These are phyloP conservation scores for Pachycephus smyrnensis DNA, from an alignment of 2,888 invertebrate genomes.

Conservation along the genomic window DNA sequence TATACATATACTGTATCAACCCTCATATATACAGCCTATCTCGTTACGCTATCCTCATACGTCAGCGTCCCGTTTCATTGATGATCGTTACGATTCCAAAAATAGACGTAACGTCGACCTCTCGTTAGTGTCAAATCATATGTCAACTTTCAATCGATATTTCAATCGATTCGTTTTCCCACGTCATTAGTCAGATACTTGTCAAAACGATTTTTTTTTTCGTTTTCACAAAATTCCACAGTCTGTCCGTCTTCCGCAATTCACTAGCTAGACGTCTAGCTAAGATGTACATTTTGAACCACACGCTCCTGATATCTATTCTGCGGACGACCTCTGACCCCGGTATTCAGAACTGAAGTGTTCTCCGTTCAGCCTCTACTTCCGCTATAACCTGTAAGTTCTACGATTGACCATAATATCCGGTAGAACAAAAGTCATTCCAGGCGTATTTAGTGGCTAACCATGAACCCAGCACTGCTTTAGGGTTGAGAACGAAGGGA, in stretches of 20 bases:
- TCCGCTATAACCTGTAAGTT: neutral
- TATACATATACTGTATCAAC: neutral
- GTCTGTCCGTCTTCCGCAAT: neutral
- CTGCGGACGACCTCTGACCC: too few species aligned
- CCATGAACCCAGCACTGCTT: conserved; percentile 11
- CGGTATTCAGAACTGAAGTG: too few species aligned
- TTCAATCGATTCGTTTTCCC: conserved; percentile 9
- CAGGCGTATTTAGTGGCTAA: conserved; percentile 38
- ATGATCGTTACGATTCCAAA: conserved; percentile 42
- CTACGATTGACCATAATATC: neutral
- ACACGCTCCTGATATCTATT: too few species aligned
- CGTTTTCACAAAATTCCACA: neutral
- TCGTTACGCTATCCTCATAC: conserved; percentile 46
- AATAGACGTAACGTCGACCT: conserved; percentile 34
- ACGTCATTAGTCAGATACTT: neutral
- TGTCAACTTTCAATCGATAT: conserved; percentile 40
- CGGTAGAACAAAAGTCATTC: conserved; percentile 44
- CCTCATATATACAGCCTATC: conserved; percentile 23
- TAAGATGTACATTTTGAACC: too few species aligned
- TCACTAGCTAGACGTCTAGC: neutral
- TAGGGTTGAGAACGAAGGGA: conserved; percentile 1
- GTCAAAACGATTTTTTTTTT: neutral
- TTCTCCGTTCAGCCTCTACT: neutral
- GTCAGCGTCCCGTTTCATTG: conserved; percentile 46
- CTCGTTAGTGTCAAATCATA: conserved; percentile 52